Percentiles rank a stretch among this genome's conserved stretches.
These are phyloP conservation scores for Ailuropoda melanoleuca DNA, from an alignment of 2,113 vertebrate genomes.

Conservation along the genomic window DNA sequence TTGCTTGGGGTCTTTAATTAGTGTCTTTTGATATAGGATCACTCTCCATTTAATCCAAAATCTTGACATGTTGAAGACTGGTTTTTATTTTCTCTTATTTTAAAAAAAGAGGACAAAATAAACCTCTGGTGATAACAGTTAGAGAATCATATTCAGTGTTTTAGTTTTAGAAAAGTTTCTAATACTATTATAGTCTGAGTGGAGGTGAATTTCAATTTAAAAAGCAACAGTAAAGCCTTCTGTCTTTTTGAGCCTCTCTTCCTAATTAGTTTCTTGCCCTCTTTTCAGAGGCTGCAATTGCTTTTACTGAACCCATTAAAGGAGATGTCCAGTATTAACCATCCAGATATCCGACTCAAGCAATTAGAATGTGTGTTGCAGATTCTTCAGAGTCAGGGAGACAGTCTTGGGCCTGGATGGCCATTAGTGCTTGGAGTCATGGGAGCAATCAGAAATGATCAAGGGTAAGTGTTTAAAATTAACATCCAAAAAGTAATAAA, in stretches of 20 bases:
- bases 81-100: not conserved
- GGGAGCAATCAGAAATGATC: constrained; percentile 98
- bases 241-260: not conserved
- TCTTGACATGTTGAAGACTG: not conserved
- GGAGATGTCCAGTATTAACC: constrained; percentile 95
- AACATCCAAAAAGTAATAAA: not conserved
- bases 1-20: not conserved
- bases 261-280: constrained; percentile 59
- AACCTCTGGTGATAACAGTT: not conserved
- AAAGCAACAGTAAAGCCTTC: not conserved
- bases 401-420: constrained; percentile 97
- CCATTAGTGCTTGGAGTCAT: constrained; percentile 97
- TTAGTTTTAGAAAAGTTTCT: not conserved
- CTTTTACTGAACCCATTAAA: constrained; percentile 96
- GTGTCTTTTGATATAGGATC: not conserved
- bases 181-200: not conserved
- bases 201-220: constrained; percentile 36
- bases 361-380: constrained; percentile 98
- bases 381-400: constrained; percentile 97
- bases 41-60: not conserved
- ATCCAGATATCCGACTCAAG: constrained; percentile 97
- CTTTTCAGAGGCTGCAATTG: constrained; percentile 93
- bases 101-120: not conserved
- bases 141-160: not conserved
- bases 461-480: constrained; percentile 90